Evolutionary conservation across 2,113 vertebrate species (phyloP).

Genomic region (Suncus etruscus): DNA sequence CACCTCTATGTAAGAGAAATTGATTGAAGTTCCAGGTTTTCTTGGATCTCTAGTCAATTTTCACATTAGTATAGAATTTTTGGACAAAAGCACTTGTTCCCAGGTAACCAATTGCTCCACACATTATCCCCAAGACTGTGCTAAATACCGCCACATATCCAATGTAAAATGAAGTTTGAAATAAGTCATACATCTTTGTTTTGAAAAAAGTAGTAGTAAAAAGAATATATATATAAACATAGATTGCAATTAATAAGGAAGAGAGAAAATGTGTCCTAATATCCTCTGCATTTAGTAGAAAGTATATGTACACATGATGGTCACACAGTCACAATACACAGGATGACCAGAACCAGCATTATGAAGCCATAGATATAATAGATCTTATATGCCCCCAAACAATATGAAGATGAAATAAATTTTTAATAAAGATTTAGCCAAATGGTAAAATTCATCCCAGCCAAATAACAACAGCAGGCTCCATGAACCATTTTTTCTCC

Average conservation of each 20-base stretch:
- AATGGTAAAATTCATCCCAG: too few relatives aligned
- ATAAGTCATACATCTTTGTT: conserved; percentile 99
- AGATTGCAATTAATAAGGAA: conserved; percentile 98
- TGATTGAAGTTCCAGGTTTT: conserved; percentile 90
- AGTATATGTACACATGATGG: conserved; percentile 98
- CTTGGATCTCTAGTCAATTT: too few relatives aligned
- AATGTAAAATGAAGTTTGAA: conserved; percentile 99
- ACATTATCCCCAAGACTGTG: conserved; percentile 99
- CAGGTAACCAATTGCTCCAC: conserved; percentile 71
- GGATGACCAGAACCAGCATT: conserved; percentile 97
- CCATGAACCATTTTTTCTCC: too few relatives aligned
- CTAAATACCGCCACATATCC: conserved; percentile 99
- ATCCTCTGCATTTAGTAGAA: conserved; percentile 98
- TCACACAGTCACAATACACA: conserved; percentile 99
- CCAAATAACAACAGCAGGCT: too few relatives aligned
- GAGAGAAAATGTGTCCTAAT: conserved; percentile 99
- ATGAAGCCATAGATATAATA: conserved; percentile 87
- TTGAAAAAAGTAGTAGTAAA: conserved; percentile 98
- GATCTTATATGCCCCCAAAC: conserved; percentile 99
- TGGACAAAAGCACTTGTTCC: too few relatives aligned
- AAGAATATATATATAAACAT: conserved; percentile 94
- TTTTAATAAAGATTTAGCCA: conserved; percentile 74
- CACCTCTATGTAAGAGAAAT: conserved; percentile 87
- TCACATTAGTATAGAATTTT: too few relatives aligned
- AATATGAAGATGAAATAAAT: conserved; percentile 99